These are phyloP conservation scores for Phasia obesa DNA, from an alignment of 2,888 invertebrate genomes.

Conservation along the genomic window DNA sequence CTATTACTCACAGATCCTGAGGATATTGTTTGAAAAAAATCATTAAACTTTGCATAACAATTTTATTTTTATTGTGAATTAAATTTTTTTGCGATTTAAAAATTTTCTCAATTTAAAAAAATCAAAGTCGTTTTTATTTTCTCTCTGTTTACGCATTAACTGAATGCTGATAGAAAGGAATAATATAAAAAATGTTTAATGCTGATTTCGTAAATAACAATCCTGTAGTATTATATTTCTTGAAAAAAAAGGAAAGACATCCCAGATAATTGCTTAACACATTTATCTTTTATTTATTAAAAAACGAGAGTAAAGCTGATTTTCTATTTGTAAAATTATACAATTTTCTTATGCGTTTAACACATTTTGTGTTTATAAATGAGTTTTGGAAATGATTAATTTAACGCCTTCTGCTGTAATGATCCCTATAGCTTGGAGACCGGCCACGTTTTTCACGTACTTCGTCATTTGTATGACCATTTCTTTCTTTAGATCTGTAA, in stretches of 20 bases:
- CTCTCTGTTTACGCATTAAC: not conserved
- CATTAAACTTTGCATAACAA: constrained; percentile 47
- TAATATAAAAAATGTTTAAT: no score
- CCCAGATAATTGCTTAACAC: no score
- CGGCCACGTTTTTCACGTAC: constrained; percentile 59
- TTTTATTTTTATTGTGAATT: constrained; percentile 56
- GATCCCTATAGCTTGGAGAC: constrained; percentile 42
- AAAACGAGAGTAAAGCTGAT: no score
- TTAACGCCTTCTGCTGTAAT: constrained; percentile 37
- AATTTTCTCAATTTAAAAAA: constrained; percentile 29
- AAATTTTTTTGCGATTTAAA: constrained; percentile 46
- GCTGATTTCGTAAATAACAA: no score
- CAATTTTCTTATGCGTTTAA: not conserved
- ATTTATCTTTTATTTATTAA: no score
- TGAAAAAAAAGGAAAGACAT: no score
- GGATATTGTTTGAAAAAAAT: constrained; percentile 49
- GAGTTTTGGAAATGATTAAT: not conserved
- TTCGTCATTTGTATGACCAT: constrained; percentile 42
- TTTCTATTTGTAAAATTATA: no score
- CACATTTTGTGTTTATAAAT: no score
- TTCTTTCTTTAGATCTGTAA: constrained; percentile 48
- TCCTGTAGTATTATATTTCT: no score
- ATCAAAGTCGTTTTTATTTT: not conserved
- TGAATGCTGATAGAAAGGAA: no score
- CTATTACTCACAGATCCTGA: constrained; percentile 44